Percentiles rank a stretch among this genome's conserved stretches.
phyloP scores from a whole-genome alignment of 2,888 invertebrate species.

The Folsomia manolachei region DNA sequence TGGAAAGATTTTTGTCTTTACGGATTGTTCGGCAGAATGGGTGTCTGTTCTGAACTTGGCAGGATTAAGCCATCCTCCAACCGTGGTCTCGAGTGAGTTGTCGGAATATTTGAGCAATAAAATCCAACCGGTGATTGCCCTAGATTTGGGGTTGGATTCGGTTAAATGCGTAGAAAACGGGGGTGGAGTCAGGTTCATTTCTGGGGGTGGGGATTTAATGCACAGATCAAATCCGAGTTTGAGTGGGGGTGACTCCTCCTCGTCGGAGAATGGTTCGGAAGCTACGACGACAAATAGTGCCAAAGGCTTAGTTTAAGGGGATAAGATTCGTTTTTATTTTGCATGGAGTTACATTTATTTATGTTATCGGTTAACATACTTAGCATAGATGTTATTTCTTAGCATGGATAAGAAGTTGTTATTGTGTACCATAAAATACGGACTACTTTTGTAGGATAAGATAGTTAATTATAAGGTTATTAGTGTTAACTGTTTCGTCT shows the following conservation, averaged over 20 bases:
- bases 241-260: not conserved
- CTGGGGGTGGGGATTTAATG: not conserved
- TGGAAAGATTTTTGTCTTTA: conserved; percentile 33
- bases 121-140: not conserved
- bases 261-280: not conserved
- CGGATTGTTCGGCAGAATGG: conserved; percentile 35
- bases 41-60: conserved; percentile 33
- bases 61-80: conserved; percentile 40
- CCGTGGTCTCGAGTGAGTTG: conserved; percentile 7
- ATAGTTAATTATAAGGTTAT: no score
- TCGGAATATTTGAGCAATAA: conserved; percentile 9
- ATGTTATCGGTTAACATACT: no score
- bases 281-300: not conserved
- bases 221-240: conserved; percentile 1
- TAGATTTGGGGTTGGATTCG: not conserved
- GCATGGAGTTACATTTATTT: no score
- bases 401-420: no score
- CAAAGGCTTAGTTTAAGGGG: not conserved
- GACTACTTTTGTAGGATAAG: not conserved
- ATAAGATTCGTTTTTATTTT: no score
- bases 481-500: no score
- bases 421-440: not conserved
- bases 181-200: no score
- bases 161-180: not conserved
- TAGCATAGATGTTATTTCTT: no score